Evolutionary conservation across 2,888 invertebrate species (phyloP).

Genomic region (Crossocerus cetratus): DNA sequence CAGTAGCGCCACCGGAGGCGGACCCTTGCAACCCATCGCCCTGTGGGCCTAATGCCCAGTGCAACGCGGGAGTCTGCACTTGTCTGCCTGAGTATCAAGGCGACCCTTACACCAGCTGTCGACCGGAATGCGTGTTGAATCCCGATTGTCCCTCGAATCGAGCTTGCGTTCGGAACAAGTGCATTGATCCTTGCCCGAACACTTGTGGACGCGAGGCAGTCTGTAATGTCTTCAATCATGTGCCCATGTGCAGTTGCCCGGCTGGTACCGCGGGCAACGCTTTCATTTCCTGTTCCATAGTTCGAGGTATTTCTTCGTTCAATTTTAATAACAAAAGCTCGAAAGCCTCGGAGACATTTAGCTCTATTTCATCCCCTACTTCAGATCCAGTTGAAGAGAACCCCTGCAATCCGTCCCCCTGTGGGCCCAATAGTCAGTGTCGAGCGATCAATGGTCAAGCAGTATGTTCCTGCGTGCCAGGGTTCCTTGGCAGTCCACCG

Average conservation of each 20-base stretch:
- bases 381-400: slow-evolving; percentile 65
- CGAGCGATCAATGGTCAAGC: slow-evolving; percentile 80
- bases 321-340: not conserved
- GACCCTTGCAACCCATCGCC: slow-evolving; percentile 87
- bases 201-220: slow-evolving; percentile 81
- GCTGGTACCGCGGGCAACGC: slow-evolving; percentile 84
- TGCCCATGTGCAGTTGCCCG: slow-evolving; percentile 84
- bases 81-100: slow-evolving; percentile 79
- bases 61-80: slow-evolving; percentile 80
- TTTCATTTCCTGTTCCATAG: slow-evolving; percentile 81
- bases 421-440: slow-evolving; percentile 89
- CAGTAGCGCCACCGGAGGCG: slow-evolving; percentile 28
- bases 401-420: slow-evolving; percentile 84
- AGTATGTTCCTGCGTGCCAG: slow-evolving; percentile 85
- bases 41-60: slow-evolving; percentile 85
- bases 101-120: slow-evolving; percentile 83
- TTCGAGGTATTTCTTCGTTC: slow-evolving; percentile 63
- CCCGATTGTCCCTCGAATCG: slow-evolving; percentile 82
- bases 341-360: too few species aligned
- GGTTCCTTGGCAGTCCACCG: slow-evolving; percentile 85
- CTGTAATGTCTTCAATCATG: slow-evolving; percentile 80
- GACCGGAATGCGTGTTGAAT: slow-evolving; percentile 85
- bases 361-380: not conserved
- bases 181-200: slow-evolving; percentile 85
- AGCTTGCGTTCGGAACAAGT: slow-evolving; percentile 86